Evolutionary conservation across 64 coral and sea anemone species (phyloP).

Genomic region (Stylophora pistillata): DNA sequence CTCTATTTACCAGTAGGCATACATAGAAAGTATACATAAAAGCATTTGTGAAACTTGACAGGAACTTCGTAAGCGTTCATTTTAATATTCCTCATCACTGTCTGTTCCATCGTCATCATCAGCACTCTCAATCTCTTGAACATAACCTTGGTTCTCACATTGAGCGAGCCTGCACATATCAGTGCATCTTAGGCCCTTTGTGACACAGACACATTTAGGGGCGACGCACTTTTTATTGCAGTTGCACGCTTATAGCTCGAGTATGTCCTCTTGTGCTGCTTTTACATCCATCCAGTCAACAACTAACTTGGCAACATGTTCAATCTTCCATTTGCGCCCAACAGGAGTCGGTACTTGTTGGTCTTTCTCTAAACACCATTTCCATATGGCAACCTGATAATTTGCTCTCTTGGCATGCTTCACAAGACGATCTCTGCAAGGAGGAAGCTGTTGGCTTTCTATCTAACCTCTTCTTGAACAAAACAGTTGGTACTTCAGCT

Average conservation of each 20-base stretch:
- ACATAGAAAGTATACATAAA: conserved; percentile 19
- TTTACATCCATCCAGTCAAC: too few relatives aligned
- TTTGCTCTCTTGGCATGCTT: conserved; percentile 24
- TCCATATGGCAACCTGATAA: too few relatives aligned
- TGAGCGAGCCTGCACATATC: conserved; percentile 54
- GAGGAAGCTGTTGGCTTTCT: conserved; percentile 45
- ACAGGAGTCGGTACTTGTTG: not conserved
- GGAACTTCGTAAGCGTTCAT: too few relatives aligned
- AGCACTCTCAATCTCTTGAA: too few relatives aligned
- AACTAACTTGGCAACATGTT: too few relatives aligned
- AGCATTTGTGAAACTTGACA: conserved; percentile 6
- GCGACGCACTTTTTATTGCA: conserved; percentile 23
- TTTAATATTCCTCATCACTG: too few relatives aligned
- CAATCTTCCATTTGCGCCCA: too few relatives aligned
- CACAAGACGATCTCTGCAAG: conserved; percentile 18
- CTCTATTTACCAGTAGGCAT: not conserved
- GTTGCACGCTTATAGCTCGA: too few relatives aligned
- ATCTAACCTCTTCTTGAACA: conserved; percentile 55
- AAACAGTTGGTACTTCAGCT: conserved; percentile 42
- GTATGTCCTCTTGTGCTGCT: too few relatives aligned
- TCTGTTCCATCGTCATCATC: not conserved
- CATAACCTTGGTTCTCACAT: conserved; percentile 57
- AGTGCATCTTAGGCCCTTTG: conserved; percentile 59
- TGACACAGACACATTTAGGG: conserved; percentile 60
- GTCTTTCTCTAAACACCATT: too few relatives aligned